Percentiles rank a stretch among this genome's conserved stretches.
phyloP scores from a whole-genome alignment of 2,888 invertebrate species.

The Eupithecia subumbrata region DNA sequence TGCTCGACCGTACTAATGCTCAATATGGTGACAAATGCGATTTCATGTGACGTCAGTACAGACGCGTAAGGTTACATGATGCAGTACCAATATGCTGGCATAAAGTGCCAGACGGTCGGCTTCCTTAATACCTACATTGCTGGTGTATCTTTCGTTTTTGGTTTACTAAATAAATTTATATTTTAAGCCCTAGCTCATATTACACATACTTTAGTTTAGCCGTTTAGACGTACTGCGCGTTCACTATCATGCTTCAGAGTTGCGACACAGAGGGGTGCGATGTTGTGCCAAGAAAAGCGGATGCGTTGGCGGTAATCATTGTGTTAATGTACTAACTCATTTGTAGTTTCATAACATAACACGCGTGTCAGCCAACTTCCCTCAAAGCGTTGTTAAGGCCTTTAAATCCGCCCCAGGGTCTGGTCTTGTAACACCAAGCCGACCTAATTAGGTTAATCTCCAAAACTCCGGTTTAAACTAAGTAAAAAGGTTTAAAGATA shows the following conservation, averaged over 20 bases:
- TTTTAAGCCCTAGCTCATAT: neutral
- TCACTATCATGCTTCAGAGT: neutral
- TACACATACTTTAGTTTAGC: neutral
- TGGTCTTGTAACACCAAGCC: slow-evolving; percentile 48
- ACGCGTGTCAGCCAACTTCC: neutral
- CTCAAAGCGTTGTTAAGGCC: neutral
- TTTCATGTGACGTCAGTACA: slow-evolving; percentile 13
- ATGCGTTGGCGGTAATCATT: neutral
- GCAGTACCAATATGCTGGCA: neutral
- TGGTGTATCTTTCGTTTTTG: neutral
- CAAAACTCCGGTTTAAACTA: slow-evolving; percentile 59
- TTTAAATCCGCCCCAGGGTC: slow-evolving; percentile 16
- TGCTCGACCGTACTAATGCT: slow-evolving; percentile 16
- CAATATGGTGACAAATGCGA: slow-evolving; percentile 23
- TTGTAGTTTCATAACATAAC: neutral
- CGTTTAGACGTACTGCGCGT: no score
- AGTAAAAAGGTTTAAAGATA: slow-evolving; percentile 65
- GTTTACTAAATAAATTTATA: neutral
- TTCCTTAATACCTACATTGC: neutral
- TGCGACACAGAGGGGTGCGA: neutral
- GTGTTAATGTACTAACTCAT: neutral
- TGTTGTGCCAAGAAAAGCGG: neutral
- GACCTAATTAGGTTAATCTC: slow-evolving; percentile 58
- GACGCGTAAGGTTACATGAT: slow-evolving; percentile 18
- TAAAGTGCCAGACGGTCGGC: neutral